Evolutionary conservation across 2,888 invertebrate species (phyloP), one percentile per base, ranked within the genome.

Genomic region (Orthosia cruda): DNA sequence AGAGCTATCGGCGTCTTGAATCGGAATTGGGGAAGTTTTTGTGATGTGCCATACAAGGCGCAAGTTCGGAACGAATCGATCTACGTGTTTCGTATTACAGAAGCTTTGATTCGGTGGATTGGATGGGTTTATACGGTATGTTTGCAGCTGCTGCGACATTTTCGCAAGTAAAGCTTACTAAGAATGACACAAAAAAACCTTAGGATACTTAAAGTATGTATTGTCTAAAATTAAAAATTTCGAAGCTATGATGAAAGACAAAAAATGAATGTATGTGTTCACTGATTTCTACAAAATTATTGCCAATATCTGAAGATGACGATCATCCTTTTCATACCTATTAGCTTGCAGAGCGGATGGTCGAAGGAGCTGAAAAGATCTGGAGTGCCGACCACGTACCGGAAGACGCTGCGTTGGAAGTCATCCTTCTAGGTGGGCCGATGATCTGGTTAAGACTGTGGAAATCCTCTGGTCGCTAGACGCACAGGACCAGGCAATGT

Each of bases 31-130:
- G 87, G 88, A 88, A 91, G 91, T 94, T 94, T 93, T 94, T 95
- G 92, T 93, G 87, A 90, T 87, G 81, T 88, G 83, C 88, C 91
- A 89, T 91, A 91, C 91, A 92, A 91, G 90, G 87, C 87, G 89
- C 90, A 89, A 93, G 91, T 93, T 93, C 77, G 94, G 93, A 95
- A 94, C 95, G 93, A 96, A 96, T 95, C 88, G 91, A 91, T 92
- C 92, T 92, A 93, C 95, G 95, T 95, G 95, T 93, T 93, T 93
- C 92, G 94, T 94, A 93, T 94, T 92, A 93, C 93, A 92, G 95
- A 87, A 94, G 94, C 94, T 91, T 87, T 89, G 89, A 92, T 91
- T 91, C 72, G 72, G 65, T 67, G 74, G 68, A 63, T 71, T 77
- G 89, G 86, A 89, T 63, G 50, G 63, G 68, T 74, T 86, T 80